Conservation (phyloP, 1,140 invertebrate genomes). For the Oscheius sp. region DNA sequence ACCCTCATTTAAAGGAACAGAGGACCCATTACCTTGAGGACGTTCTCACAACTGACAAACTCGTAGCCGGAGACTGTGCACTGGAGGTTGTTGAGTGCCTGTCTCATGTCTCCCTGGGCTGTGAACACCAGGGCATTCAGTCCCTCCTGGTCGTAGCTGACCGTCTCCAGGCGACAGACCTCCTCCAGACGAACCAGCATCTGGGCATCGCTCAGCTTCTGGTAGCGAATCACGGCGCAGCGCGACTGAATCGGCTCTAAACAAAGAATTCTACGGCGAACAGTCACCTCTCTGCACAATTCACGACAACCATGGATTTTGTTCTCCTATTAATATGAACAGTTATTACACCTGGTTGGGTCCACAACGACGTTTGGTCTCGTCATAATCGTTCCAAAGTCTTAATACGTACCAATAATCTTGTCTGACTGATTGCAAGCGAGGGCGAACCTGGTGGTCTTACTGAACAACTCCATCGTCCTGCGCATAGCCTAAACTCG, state of each 20-base stretch:
- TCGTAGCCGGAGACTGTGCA: conserved; percentile 92
- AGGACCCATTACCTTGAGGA: conserved; percentile 74
- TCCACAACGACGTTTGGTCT: no score
- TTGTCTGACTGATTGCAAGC: conserved; percentile 98
- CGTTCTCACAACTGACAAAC: conserved; percentile 85
- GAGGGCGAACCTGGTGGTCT: conserved; percentile 92
- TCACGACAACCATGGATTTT: no score
- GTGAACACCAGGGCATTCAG: conserved; percentile 95
- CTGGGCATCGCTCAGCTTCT: conserved; percentile 80
- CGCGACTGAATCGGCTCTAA: conserved; percentile 93
- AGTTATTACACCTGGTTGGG: no score
- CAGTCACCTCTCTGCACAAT: no score
- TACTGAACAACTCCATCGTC: conserved; percentile 98
- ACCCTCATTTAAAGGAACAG: not conserved
- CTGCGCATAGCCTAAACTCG: conserved; percentile 74
- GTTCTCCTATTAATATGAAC: not conserved
- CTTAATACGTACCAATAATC: conserved; percentile 74
- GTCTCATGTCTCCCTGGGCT: conserved; percentile 96
- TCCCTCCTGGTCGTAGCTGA: conserved; percentile 84
- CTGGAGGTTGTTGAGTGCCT: conserved; percentile 93
- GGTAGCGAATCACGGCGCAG: conserved; percentile 93
- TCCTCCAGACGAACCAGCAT: conserved; percentile 77
- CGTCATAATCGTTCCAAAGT: not conserved
- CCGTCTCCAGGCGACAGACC: conserved; percentile 73
- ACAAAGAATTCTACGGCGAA: not conserved